Evolutionary conservation across 64 coral and sea anemone species (phyloP).

Genomic region (Porites lutea): DNA sequence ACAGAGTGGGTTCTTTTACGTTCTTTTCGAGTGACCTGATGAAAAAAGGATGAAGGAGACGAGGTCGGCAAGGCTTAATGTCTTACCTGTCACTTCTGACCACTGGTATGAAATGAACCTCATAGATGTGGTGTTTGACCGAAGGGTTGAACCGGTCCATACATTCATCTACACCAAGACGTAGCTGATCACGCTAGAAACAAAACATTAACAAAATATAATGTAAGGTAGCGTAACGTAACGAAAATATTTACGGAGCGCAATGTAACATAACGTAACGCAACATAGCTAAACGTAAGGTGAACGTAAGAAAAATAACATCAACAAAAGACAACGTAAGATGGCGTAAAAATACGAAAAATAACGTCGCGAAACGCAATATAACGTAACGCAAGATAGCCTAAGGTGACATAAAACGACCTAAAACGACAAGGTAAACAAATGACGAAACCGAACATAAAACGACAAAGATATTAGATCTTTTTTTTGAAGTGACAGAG

Average conservation of each 20-base stretch:
- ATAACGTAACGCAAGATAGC: not conserved
- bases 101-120: constrained; percentile 89
- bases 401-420: too few relatives aligned
- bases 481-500: too few relatives aligned
- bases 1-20: too few relatives aligned
- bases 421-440: not conserved
- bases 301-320: too few relatives aligned
- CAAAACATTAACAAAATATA: not conserved
- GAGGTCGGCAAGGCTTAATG: not conserved
- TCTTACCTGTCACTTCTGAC: constrained; percentile 73
- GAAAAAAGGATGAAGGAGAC: too few relatives aligned
- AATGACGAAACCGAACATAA: not conserved
- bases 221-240: not conserved
- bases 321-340: too few relatives aligned
- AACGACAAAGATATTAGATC: too few relatives aligned
- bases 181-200: constrained; percentile 81
- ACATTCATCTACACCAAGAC: constrained; percentile 86
- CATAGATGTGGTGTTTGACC: constrained; percentile 79
- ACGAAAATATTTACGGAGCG: too few relatives aligned
- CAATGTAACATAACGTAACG: too few relatives aligned
- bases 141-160: constrained; percentile 71
- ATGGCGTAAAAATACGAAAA: not conserved
- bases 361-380: not conserved
- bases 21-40: too few relatives aligned
- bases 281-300: too few relatives aligned